A percentile compares a stretch with the other conserved stretches of the same genome.
Evolutionary conservation across 2,113 vertebrate genomes (phyloP).

Genomic region (Gnathonemus longibarbis): DNA sequence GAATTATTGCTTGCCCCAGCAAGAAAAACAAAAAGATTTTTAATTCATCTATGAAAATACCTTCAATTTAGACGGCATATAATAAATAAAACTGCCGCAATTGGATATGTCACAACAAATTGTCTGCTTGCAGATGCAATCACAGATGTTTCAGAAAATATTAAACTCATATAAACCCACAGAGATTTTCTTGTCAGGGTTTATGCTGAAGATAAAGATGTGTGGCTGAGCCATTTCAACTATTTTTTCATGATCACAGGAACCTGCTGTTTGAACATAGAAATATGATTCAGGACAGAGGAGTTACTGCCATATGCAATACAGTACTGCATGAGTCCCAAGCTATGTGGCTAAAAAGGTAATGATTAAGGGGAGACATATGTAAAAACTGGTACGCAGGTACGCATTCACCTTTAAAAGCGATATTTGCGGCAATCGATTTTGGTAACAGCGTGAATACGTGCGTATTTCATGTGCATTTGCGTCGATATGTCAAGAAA

Average conservation of each 20-base stretch:
- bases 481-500: too few species aligned
- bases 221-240: neutral
- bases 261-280: neutral
- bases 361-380: neutral
- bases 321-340: neutral
- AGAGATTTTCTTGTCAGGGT: constrained; percentile 4
- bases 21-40: neutral
- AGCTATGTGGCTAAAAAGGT: neutral
- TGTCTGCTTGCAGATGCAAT: neutral
- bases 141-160: neutral
- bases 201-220: neutral
- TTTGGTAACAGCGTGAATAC: too few species aligned
- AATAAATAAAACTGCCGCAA: neutral
- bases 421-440: too few species aligned
- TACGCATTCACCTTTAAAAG: too few species aligned
- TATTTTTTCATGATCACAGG: neutral
- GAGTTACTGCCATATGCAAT: neutral
- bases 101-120: neutral
- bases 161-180: neutral
- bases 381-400: too few species aligned
- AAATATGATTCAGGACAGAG: neutral
- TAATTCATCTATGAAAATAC: constrained; percentile 3
- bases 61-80: neutral
- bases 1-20: neutral
- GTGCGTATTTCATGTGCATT: too few species aligned